Base-by-base conservation (phyloP, 1,140 invertebrate species). In the Atta cephalotes region DNA sequence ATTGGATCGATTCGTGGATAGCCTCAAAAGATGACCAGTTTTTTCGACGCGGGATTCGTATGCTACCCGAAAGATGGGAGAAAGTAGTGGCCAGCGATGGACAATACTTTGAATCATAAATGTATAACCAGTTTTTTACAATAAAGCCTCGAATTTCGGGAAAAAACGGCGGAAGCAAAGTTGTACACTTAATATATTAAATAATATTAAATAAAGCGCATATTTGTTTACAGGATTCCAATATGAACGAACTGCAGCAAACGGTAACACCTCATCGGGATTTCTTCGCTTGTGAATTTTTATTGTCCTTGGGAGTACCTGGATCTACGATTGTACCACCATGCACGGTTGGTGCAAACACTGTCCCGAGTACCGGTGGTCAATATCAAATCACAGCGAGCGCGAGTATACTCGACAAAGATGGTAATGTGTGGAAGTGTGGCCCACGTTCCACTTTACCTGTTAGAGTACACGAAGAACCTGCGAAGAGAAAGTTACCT, bases 231-330 rank as follows among this genome's bases (percentile, higher is more conserved):
- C 70, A 95, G 93, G 92, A 93, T 85, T 88, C 90, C 56, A 96
- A 96, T 79, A 94, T 94, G 0, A 96, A 96, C 2, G 96, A 96
- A 35, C 91, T 97, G 53, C 96, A 96, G 60, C 97, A 97, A 92
- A 97, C 96, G 1, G 97, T 97, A 0, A 96, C 96, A 68, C 97
- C 97, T 25, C 97, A 98, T 92, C 96, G 97, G 39, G 97, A 98
- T 89, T 98, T 98, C 92, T 98, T 98, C 89, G 97, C 97, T 3
- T 97, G 97, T 18, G 97, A 97, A 91, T 98, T 98, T 94, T 94
- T 98, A 3, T 93, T 98, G 39, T 96, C 96, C 0, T 92, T 96
- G 21, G 91, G 92, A 21, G 93, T 84, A 60, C 81, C 91, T 7
- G 63, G 77, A 2, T 31, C 76, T 10, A 31, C 72, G n/a, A 51